Evolutionary conservation across 2,797 vertebrate genomes (phyloP).

Genomic region (Girardinus metallicus): DNA sequence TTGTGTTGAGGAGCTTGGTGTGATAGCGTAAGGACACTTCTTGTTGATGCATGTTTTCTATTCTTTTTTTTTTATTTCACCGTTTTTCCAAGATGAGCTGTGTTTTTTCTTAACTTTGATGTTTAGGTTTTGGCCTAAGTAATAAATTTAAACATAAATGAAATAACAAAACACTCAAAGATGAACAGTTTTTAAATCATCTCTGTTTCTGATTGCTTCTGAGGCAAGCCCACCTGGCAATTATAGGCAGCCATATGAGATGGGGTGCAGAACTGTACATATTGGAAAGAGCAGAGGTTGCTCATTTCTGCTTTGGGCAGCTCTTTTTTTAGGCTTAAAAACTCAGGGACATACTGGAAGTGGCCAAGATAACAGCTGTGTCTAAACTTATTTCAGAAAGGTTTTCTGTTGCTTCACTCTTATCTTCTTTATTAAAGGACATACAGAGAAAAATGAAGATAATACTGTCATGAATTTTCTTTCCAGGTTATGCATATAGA

Average conservation of each 20-base stretch:
- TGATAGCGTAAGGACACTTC: background rate
- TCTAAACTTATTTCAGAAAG: background rate
- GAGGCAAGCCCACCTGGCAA: background rate
- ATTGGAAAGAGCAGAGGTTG: background rate
- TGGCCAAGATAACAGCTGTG: background rate
- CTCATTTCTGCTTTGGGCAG: background rate
- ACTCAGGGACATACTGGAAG: background rate
- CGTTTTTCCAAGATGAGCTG: background rate
- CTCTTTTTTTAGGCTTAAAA: constrained; percentile 8
- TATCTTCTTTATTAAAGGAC: background rate
- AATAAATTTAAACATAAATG: background rate
- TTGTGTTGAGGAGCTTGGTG: background rate
- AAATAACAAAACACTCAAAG: background rate
- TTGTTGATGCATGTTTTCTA: background rate
- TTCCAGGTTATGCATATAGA: background rate
- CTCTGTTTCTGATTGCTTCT: background rate
- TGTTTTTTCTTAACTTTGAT: background rate
- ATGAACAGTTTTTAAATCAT: background rate
- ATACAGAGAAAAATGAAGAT: background rate
- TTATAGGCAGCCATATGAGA: background rate
- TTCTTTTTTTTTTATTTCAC: background rate
- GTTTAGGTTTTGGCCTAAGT: background rate
- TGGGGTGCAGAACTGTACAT: background rate
- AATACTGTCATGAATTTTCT: background rate
- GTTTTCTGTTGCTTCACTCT: background rate